phyloP scores from a whole-genome alignment of 2,113 vertebrate species.

The Hepsetus odoe region DNA sequence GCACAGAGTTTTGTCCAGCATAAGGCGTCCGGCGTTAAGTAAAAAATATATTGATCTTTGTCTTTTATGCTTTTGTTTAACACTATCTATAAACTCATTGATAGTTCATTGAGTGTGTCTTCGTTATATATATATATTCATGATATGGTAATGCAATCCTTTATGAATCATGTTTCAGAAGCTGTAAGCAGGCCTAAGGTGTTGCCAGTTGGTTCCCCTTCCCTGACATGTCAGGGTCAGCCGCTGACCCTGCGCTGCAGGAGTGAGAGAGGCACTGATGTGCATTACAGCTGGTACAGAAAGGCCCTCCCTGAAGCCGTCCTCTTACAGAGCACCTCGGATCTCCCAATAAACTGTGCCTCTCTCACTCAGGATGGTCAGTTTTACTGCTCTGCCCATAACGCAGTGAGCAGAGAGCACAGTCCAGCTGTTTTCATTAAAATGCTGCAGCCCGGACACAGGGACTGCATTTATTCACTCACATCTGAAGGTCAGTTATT shows the following conservation, averaged over 20 bases:
- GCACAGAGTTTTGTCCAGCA: no score
- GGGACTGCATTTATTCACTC: conserved; percentile 63
- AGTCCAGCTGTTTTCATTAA: conserved; percentile 61
- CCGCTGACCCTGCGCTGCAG: conserved; percentile 63
- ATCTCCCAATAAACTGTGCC: conserved; percentile 65
- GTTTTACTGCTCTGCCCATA: conserved; percentile 65
- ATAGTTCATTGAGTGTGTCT: no score
- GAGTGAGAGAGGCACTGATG: conserved; percentile 51
- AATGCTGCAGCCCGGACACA: conserved; percentile 54
- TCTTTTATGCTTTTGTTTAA: no score
- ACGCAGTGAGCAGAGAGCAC: conserved; percentile 55
- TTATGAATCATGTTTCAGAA: conserved; percentile 52
- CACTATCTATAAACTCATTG: no score
- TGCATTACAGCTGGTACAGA: conserved; percentile 69
- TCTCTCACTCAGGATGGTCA: conserved; percentile 31
- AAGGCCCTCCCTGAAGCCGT: background rate
- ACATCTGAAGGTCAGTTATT: conserved; percentile 59
- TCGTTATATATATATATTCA: no score
- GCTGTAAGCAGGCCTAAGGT: conserved; percentile 66
- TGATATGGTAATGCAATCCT: no score
- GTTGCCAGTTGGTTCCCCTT: conserved; percentile 54
- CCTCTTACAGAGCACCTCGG: conserved; percentile 27
- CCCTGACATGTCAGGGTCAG: conserved; percentile 66
- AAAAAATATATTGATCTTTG: no score
- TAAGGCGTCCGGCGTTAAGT: no score